These are phyloP conservation scores for Sinocyclocheilus anophthalmus DNA, from an alignment of 2,113 vertebrate genomes.

Conservation along the genomic window DNA sequence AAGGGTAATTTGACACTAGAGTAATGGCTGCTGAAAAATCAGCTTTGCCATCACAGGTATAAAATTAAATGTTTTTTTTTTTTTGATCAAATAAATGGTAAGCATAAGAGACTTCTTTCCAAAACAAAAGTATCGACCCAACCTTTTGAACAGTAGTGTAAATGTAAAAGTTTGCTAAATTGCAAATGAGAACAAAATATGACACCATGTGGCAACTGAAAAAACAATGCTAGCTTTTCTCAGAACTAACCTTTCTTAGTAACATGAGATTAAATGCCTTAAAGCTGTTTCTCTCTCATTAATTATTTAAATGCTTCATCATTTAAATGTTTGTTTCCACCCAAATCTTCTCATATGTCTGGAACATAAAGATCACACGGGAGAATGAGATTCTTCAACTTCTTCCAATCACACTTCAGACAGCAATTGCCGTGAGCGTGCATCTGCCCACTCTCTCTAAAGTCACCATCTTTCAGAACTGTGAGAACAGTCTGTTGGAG, in stretches of 20 bases:
- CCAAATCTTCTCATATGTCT: neutral
- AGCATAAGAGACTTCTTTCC: no score
- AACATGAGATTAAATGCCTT: no score
- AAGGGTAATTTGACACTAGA: neutral
- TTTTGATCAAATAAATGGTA: no score
- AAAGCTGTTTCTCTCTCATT: no score
- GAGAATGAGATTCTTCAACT: slow-evolving; percentile 82
- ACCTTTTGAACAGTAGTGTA: no score
- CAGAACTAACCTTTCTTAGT: neutral
- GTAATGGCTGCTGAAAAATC: neutral
- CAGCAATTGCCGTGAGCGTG: slow-evolving; percentile 85
- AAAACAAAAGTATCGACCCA: no score
- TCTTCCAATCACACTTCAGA: slow-evolving; percentile 80
- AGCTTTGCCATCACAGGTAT: neutral
- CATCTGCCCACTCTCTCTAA: slow-evolving; percentile 85
- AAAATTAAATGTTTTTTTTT: no score
- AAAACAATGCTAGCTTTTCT: neutral
- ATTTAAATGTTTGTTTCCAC: neutral
- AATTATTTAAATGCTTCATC: no score
- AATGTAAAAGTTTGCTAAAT: neutral
- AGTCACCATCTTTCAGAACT: slow-evolving; percentile 90
- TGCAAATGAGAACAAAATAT: neutral
- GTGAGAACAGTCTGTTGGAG: slow-evolving; percentile 85
- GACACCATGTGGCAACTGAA: neutral
- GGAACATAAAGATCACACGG: slow-evolving; percentile 79